Percentiles rank a stretch among this genome's conserved stretches.
phyloP scores from a whole-genome alignment of 2,888 invertebrate species.

The Dexiosoma caninum region DNA sequence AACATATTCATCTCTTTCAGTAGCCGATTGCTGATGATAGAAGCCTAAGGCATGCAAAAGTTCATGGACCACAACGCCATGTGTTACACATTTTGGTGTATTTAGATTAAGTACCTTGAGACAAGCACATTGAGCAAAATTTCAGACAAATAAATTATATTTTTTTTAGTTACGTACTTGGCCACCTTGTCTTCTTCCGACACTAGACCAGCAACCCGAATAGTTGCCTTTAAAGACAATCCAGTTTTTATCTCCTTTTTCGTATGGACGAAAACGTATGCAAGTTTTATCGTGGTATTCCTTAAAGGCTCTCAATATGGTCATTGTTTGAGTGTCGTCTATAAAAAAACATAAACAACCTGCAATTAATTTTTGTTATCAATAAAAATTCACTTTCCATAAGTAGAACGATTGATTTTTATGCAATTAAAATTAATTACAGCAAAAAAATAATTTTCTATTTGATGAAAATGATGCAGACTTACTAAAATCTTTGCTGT shows the following conservation, averaged over 20 bases:
- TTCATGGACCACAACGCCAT: constrained; percentile 86
- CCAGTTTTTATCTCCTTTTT: constrained; percentile 80
- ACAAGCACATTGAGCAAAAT: not conserved
- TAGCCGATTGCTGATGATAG: constrained; percentile 89
- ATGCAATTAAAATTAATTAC: no score
- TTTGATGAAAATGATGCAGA: no score
- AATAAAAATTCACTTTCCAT: constrained; percentile 8
- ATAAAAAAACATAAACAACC: not conserved
- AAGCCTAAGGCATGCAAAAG: constrained; percentile 89
- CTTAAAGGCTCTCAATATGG: constrained; percentile 80
- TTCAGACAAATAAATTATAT: not conserved
- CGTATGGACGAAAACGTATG: constrained; percentile 81
- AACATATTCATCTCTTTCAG: constrained; percentile 87
- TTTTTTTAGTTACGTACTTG: constrained; percentile 76
- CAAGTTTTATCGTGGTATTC: constrained; percentile 82
- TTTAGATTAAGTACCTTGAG: constrained; percentile 79
- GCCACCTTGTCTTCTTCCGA: constrained; percentile 81
- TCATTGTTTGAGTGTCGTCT: constrained; percentile 78
- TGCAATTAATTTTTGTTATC: constrained; percentile 36
- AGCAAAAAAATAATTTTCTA: no score
- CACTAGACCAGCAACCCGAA: constrained; percentile 83
- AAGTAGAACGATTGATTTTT: no score
- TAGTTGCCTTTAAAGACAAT: constrained; percentile 80
- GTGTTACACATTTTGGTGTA: constrained; percentile 80
- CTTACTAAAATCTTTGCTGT: constrained; percentile 80